Evolutionary conservation across 1,140 invertebrate species (phyloP), one percentile per base, ranked within the genome.

Genomic region (Eriocheir sinensis): DNA sequence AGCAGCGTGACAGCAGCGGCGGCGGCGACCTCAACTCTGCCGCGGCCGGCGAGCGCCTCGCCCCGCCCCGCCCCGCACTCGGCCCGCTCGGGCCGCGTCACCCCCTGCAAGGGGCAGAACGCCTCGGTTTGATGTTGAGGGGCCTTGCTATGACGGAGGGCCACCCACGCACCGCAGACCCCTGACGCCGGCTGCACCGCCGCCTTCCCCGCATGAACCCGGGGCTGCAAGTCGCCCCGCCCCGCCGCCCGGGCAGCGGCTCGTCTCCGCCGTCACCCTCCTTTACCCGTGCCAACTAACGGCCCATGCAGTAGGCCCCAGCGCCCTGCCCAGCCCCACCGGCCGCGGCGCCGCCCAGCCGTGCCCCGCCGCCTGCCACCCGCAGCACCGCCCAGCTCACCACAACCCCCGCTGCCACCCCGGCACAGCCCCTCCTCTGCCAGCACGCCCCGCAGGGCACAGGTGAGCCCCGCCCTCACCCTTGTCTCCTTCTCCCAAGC

Each of bases 11-110:
- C 81, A 85, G 32, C 32, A 34, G 81, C 81, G 34, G 81, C 81
- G 34, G 81, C 34, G 86, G 86, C 36, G 86, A 89, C 40, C 86
- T 89, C 86, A 89, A 89, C 86, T 89, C 86, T 89, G 86, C 86
- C 38, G 40, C 86, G 40, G 38, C 36, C 15, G 38, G 4, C 36
- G 86, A 12, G 38, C 36, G 38, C 40, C 86, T 40, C 44, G 86
- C 36, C 86, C 40, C 86, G 40, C n/a, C 38, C 44, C 38, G n/a
- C 34, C 40, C 17, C 21, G 34, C 86, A n/a, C 86, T 44, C 81
- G n/a, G 40, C 40, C 12, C 21, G 32, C 34, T 36, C 12, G 81
- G 81, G 81, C 6, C 81, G 38, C 81, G 81, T 17, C 81, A 85
- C 81, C 3, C 30, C 81, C 81, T 32, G 30, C 8, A 81, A 9